Evolutionary conservation across 1,140 invertebrate genomes (phyloP).

Genomic region (Bilobella aurantiaca): DNA sequence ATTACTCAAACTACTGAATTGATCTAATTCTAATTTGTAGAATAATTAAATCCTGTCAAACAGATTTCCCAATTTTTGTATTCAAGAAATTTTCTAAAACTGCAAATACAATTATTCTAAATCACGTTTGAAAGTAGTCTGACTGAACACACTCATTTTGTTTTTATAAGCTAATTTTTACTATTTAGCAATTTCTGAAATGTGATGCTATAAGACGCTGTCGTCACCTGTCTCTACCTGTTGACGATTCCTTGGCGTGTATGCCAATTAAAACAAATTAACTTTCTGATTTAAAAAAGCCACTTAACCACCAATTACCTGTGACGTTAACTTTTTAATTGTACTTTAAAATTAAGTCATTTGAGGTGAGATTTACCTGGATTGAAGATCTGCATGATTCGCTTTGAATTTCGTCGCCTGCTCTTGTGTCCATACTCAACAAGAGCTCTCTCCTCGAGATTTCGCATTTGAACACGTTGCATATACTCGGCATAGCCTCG

Average conservation of each 20-base stretch:
- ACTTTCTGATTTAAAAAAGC: not conserved
- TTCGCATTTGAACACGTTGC: constrained; percentile 20
- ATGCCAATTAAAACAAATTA: no score
- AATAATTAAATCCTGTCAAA: not conserved
- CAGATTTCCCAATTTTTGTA: not conserved
- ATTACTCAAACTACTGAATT: no score
- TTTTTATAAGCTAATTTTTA: no score
- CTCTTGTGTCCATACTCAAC: constrained; percentile 12
- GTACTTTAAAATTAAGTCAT: not conserved
- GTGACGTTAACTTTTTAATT: no score
- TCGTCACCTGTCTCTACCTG: no score
- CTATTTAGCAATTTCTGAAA: no score
- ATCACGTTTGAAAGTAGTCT: no score
- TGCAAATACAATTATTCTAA: no score
- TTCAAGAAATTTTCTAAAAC: no score
- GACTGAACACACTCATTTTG: no score
- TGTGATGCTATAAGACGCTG: no score
- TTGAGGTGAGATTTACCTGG: not conserved
- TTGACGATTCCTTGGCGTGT: no score
- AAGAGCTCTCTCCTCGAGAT: constrained; percentile 6
- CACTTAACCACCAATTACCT: not conserved
- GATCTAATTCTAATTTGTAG: not conserved
- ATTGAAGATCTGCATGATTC: constrained; percentile 13
- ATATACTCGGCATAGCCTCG: constrained; percentile 26
- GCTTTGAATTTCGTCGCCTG: constrained; percentile 17